A percentile compares a stretch with the other conserved stretches of the same genome.
Conservation (phyloP, 2,113 vertebrate species). For the Calyptommatus sinebrachiatus region DNA sequence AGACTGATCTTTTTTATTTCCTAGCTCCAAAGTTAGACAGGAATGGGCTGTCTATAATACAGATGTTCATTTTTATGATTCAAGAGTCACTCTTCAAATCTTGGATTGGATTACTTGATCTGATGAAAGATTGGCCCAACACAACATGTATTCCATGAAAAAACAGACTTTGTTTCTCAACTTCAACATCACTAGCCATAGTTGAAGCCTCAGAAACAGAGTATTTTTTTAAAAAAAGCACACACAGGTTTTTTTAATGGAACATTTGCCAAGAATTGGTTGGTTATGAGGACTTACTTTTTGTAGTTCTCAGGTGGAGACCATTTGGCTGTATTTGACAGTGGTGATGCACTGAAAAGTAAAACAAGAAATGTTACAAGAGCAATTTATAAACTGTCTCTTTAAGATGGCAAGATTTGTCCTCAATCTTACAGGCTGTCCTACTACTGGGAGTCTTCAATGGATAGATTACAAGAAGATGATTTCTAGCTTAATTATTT, state of each 20-base stretch:
- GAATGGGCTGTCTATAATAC: too few species aligned
- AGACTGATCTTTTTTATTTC: too few species aligned
- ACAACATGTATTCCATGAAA: background rate
- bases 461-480: background rate
- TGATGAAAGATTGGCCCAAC: too few species aligned
- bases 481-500: background rate
- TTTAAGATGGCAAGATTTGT: background rate
- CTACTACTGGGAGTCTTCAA: accelerated
- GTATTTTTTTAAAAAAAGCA: background rate
- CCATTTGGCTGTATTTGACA: conserved; percentile 75
- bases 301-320: conserved; percentile 91
- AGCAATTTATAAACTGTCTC: background rate
- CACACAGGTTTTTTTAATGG: background rate
- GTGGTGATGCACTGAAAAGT: conserved; percentile 72
- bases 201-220: too few species aligned
- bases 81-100: too few species aligned
- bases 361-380: background rate
- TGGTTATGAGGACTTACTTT: conserved; percentile 75
- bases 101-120: too few species aligned
- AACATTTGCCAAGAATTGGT: background rate
- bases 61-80: too few species aligned
- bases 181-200: conserved; percentile 15
- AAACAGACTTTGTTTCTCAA: conserved; percentile 4
- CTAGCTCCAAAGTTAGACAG: too few species aligned
- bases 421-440: conserved; percentile 10